Conservation (phyloP, 1,140 invertebrate species). For the Babylonia areolata region DNA sequence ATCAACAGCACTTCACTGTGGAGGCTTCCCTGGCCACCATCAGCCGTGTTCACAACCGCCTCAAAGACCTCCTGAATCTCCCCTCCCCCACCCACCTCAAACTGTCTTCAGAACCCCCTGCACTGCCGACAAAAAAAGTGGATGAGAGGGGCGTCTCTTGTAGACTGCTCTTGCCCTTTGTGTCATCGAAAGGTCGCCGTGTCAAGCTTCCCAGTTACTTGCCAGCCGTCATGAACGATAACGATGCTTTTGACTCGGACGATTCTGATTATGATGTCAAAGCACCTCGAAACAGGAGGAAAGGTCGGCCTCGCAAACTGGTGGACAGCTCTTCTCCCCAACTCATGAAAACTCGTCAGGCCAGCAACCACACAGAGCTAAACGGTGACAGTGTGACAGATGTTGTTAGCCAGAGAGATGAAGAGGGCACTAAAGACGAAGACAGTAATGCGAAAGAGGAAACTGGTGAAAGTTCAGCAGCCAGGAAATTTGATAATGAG, state of each 20-base stretch:
- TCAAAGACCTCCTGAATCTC: constrained; percentile 35
- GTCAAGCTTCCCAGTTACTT: constrained; percentile 25
- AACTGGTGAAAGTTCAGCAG: not conserved
- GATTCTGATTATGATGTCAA: constrained; percentile 4
- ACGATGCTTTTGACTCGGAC: constrained; percentile 19
- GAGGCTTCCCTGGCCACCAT: constrained; percentile 14
- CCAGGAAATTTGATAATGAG: not conserved
- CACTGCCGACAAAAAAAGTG: not conserved
- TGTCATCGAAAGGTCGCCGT: constrained; percentile 32
- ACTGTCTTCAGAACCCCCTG: not conserved
- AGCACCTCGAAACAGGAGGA: not conserved
- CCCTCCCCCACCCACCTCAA: constrained; percentile 3
- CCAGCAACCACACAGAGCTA: not conserved
- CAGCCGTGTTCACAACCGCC: constrained; percentile 27
- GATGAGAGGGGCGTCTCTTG: constrained; percentile 23
- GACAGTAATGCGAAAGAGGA: not conserved
- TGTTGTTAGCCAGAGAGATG: not conserved
- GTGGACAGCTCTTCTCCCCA: not conserved
- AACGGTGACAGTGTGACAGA: not conserved
- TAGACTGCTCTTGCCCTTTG: constrained; percentile 33
- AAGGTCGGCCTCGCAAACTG: constrained; percentile 17
- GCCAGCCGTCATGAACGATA: constrained; percentile 19
- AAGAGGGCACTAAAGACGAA: not conserved
- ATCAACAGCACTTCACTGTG: constrained; percentile 23
- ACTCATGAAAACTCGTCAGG: too few relatives aligned